Evolutionary conservation across 2,797 vertebrate species (phyloP).

Genomic region (Astyanax mexicanus): DNA sequence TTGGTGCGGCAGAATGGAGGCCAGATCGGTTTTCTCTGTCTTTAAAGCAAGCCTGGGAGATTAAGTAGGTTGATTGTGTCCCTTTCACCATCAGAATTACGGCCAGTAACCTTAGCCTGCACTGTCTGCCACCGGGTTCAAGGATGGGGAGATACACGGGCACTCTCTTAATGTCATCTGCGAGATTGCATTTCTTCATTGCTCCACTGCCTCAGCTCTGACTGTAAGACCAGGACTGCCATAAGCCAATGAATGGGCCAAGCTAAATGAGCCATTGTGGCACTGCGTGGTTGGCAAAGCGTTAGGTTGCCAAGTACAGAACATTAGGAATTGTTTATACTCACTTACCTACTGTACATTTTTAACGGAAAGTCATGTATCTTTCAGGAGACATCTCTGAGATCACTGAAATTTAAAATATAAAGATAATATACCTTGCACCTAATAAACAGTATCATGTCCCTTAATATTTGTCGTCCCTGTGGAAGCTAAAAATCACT

Average conservation of each 20-base stretch:
- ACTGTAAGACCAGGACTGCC: slow-evolving; percentile 38
- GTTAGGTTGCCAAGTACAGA: background rate
- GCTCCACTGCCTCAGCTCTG: slow-evolving; percentile 80
- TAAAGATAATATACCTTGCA: no score
- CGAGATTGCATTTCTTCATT: slow-evolving; percentile 90
- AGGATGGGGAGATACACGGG: slow-evolving; percentile 79
- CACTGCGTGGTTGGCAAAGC: background rate
- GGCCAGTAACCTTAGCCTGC: slow-evolving; percentile 87
- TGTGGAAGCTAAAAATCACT: no score
- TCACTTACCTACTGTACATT: no score
- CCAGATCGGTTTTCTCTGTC: slow-evolving; percentile 83
- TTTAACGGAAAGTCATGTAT: no score
- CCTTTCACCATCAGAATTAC: slow-evolving; percentile 88
- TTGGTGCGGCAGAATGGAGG: slow-evolving; percentile 82
- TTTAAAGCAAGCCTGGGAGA: slow-evolving; percentile 85
- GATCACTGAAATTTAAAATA: no score
- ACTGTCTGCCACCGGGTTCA: slow-evolving; percentile 84
- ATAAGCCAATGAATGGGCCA: background rate
- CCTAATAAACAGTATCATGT: no score
- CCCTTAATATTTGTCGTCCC: no score
- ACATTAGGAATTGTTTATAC: background rate
- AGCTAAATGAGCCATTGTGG: background rate
- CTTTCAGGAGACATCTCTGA: no score
- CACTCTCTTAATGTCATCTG: slow-evolving; percentile 90
- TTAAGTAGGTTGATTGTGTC: slow-evolving; percentile 89